Evolutionary conservation across 2,113 vertebrate genomes (phyloP), one percentile per base, ranked within the genome.

Genomic region (Siniperca chuatsi): DNA sequence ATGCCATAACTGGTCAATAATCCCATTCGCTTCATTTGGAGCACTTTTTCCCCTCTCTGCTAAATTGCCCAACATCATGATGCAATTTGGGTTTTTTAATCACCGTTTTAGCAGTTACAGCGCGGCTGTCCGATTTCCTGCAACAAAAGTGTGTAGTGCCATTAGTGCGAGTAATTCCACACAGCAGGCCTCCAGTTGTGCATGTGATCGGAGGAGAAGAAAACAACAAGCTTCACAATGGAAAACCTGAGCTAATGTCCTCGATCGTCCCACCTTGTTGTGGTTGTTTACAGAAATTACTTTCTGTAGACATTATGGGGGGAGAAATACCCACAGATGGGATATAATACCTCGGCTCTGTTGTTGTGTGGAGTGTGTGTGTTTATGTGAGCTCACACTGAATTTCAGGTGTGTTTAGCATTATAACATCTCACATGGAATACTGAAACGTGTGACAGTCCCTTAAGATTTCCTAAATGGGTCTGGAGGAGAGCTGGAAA

Each of bases 1-100:
- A 83, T 87, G 78, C 87, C 89, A 76, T 83, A 91, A 90, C 82
- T 71, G 86, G 83, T 89, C 92, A 85, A 89, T 91, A 90, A 91
- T 87, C 75, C 67, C 80, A 48, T 90, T 92, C 66, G 67, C 85
- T 94, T 90, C 76, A 88, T 93, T 93, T 89, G 86, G 89, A 88
- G 81, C 37, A 48, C 87, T 79, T 79, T 74, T 37, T 16, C 23
- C 12, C 79, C 33, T 6, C 55, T 54, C 33, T 89, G 73, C 87
- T 83, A 78, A 92, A 92, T 89, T 87, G 83, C 86, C 84, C 89
- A 87, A 95, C 95, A 96, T 96, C 95, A 95, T 96, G 96, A 94
- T 96, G 95, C 95, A 96, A 94, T 96, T 96, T 94, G 89, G 93
- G 90, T 91, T 90, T 96, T 94, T 93, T 94, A 93, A 96, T 95